phyloP scores from a whole-genome alignment of 2,888 invertebrate genomes.

The Andrena haemorrhoa region DNA sequence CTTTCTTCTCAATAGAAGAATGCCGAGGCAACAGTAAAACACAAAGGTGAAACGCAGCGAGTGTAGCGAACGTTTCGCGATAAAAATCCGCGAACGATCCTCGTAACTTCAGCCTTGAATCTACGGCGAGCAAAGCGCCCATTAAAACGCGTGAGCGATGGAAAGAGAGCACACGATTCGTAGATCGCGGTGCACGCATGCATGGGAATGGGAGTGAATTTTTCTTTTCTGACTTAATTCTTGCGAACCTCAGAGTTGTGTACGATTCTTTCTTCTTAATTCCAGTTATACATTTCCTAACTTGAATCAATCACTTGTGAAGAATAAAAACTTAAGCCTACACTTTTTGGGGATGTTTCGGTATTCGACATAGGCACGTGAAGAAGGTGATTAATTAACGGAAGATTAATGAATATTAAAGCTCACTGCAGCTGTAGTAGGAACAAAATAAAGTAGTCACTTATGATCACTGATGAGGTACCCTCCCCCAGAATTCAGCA shows the following conservation, averaged over 20 bases:
- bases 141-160: conserved; percentile 34
- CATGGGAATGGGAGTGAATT: not conserved
- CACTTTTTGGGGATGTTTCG: too few relatives aligned
- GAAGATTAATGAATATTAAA: too few relatives aligned
- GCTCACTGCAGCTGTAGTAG: too few relatives aligned
- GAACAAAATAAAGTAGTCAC: too few relatives aligned
- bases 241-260: not conserved
- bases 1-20: conserved; percentile 26
- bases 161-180: conserved; percentile 47
- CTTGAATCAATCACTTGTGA: too few relatives aligned
- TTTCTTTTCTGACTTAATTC: not conserved
- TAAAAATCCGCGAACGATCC: conserved; percentile 66
- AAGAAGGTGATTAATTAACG: too few relatives aligned
- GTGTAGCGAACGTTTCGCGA: conserved; percentile 13
- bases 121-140: conserved; percentile 30
- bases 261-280: too few relatives aligned
- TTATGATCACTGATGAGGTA: too few relatives aligned
- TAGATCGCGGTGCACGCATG: conserved; percentile 30
- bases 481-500: too few relatives aligned
- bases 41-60: conserved; percentile 26
- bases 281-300: too few relatives aligned
- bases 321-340: too few relatives aligned
- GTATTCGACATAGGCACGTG: too few relatives aligned
- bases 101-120: conserved; percentile 65
- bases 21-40: conserved; percentile 26